phyloP scores from a whole-genome alignment of 1,140 invertebrate genomes.

The Anoplolepis gracilipes region DNA sequence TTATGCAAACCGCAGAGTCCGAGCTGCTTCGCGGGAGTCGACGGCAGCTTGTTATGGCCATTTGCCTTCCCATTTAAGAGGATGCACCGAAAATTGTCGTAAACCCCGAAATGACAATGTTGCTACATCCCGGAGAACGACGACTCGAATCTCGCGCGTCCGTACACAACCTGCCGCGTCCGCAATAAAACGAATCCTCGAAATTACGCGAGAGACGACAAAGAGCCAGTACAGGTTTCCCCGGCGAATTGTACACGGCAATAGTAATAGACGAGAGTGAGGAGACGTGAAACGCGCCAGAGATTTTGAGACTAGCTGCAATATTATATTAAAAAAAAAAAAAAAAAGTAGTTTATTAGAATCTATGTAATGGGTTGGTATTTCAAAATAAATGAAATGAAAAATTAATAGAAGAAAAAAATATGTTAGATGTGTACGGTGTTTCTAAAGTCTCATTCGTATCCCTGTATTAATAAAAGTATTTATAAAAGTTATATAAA shows the following conservation, averaged over 20 bases:
- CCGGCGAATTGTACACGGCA: slow-evolving; percentile 10
- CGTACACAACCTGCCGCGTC: slow-evolving; percentile 40
- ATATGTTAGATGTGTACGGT: not conserved
- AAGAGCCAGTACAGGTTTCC: slow-evolving; percentile 20
- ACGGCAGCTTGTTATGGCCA: slow-evolving; percentile 70
- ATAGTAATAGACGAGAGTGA: slow-evolving; percentile 23
- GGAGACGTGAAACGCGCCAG: not conserved
- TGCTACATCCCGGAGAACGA: slow-evolving; percentile 54
- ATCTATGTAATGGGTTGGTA: not conserved
- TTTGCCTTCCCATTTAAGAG: slow-evolving; percentile 65
- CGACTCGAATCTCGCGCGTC: slow-evolving; percentile 20
- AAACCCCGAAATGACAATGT: slow-evolving; percentile 67
- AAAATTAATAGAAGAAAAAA: not conserved
- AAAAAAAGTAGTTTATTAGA: not conserved
- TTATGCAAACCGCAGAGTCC: slow-evolving; percentile 73
- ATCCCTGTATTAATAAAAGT: no score
- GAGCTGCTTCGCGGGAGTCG: slow-evolving; percentile 36
- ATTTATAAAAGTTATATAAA: not conserved
- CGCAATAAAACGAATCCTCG: slow-evolving; percentile 67
- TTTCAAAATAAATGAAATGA: not conserved
- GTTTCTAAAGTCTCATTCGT: not conserved
- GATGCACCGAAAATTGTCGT: slow-evolving; percentile 69
- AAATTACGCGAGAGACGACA: slow-evolving; percentile 50
- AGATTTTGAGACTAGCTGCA: not conserved
- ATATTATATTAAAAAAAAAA: slow-evolving; percentile 14